Base-by-base conservation (phyloP, 53 echinoderm and acorn worm species). In the Patiria pectinifera region DNA sequence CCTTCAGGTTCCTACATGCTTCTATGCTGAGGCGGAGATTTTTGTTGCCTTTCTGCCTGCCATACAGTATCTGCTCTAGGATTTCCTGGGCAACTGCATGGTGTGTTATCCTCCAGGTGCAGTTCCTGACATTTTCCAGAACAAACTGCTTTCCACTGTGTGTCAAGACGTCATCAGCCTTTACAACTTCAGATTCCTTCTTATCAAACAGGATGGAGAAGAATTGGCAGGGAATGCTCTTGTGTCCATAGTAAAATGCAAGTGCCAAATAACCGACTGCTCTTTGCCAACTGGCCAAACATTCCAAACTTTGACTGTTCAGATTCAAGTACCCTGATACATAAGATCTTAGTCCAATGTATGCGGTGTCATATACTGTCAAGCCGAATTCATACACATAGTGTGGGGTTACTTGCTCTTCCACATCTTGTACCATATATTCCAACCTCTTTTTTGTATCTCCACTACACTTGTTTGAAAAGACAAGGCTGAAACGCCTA, bases 341-440 rank as follows among this genome's bases (percentile, higher is more conserved):
- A 58, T 94, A 94, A 1, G 83, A 60, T 69, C 59, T 59, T 22
- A 94, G 45, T 45, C 94, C 94, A 58, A 4, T 62, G 58, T 91
- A 94, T 4, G 74, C 16, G 1, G 53, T 76, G 18, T 85, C 84
- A 25, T 86, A 91, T 6, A 80, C 91, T 49, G 87, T 72, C 80
- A 94, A 70, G 0, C 94, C 94, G 86, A 94, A 94, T 53, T 94
- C 94, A 62, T 85, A 91, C 18, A 94, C 84, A 78, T 76, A 83
- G 74, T 94, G 94, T 22, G 85, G 25, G n/a, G 82, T 19, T 44
- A 26, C 13, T 0, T 79, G 21, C 15, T 81, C 71, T 62, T 49
- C 19, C 21, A 94, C 94, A 12, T 91, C 85, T 21, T 63, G 26
- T 0, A 85, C 93, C 46, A 93, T 43, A 19, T 77, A 1, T 45